These are phyloP conservation scores for Wasmannia auropunctata DNA, from an alignment of 1,140 invertebrate species.

Conservation along the genomic window DNA sequence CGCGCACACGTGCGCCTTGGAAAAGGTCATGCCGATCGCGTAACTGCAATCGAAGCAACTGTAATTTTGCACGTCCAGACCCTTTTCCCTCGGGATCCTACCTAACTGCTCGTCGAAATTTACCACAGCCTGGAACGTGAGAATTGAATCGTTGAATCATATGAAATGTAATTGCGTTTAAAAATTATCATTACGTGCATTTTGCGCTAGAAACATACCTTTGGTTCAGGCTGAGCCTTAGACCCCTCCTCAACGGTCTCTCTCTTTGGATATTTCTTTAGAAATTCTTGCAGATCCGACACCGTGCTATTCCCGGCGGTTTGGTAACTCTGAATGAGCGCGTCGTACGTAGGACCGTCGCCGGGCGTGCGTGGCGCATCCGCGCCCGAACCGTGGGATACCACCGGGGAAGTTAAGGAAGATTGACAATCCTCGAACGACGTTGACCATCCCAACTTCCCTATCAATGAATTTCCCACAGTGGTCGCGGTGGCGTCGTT, in stretches of 20 bases:
- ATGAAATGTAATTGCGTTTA: background rate
- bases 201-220: constrained; percentile 32
- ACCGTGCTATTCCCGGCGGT: constrained; percentile 84
- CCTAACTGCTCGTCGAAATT: constrained; percentile 89
- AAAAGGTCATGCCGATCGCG: constrained; percentile 91
- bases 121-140: constrained; percentile 74
- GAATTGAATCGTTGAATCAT: background rate
- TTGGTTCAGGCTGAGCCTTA: constrained; percentile 46
- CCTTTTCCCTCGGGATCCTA: constrained; percentile 91
- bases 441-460: constrained; percentile 89
- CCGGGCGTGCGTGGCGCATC: constrained; percentile 74
- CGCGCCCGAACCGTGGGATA: constrained; percentile 71
- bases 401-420: constrained; percentile 77
- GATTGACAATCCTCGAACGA: constrained; percentile 86
- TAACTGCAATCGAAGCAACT: constrained; percentile 92
- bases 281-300: constrained; percentile 88
- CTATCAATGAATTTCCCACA: constrained; percentile 89
- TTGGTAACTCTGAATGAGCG: constrained; percentile 86
- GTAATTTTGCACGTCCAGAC: constrained; percentile 95
- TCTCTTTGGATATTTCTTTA: constrained; percentile 83
- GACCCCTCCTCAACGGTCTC: constrained; percentile 32
- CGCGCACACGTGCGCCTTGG: constrained; percentile 90
- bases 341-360: constrained; percentile 85
- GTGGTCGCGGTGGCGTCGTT: constrained; percentile 59
- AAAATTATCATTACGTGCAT: background rate